Evolutionary conservation across 2,113 vertebrate genomes (phyloP).

Genomic region (Pogona vitticeps): DNA sequence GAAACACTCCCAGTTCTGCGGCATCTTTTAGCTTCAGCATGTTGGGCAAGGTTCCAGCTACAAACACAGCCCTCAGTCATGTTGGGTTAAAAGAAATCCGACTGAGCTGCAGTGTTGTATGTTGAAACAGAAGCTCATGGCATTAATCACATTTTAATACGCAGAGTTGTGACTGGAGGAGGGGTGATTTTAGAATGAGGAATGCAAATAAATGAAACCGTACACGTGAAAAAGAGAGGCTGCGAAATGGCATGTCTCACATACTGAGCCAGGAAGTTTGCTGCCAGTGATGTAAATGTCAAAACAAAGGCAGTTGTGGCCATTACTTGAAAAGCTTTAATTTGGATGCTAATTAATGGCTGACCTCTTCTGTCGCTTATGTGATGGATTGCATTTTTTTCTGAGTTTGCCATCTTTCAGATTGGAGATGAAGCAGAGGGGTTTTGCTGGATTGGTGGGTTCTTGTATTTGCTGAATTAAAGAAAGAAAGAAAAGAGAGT

Average conservation of each 20-base stretch:
- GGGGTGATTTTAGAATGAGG: slow-evolving; percentile 43
- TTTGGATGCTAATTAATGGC: slow-evolving; percentile 73
- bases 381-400: slow-evolving; percentile 60
- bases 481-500: slow-evolving; percentile 7
- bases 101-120: slow-evolving; percentile 55
- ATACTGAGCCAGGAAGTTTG: slow-evolving; percentile 60
- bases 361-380: slow-evolving; percentile 62
- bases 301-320: slow-evolving; percentile 75
- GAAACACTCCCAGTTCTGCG: too few species aligned
- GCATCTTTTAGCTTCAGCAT: too few species aligned
- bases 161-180: slow-evolving; percentile 77
- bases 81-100: too few species aligned
- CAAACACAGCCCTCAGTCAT: slow-evolving; percentile 3
- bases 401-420: slow-evolving; percentile 31
- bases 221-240: slow-evolving; percentile 89
- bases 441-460: slow-evolving; percentile 14
- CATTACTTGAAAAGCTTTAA: slow-evolving; percentile 72
- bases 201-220: slow-evolving; percentile 92
- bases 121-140: slow-evolving; percentile 65
- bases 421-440: neutral
- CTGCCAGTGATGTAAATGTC: slow-evolving; percentile 74
- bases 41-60: too few species aligned
- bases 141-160: slow-evolving; percentile 86
- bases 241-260: slow-evolving; percentile 60
- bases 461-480: slow-evolving; percentile 21